Evolutionary conservation across 2,797 vertebrate species (phyloP), one percentile per base, ranked within the genome.

Genomic region (Limosa lapponica): DNA sequence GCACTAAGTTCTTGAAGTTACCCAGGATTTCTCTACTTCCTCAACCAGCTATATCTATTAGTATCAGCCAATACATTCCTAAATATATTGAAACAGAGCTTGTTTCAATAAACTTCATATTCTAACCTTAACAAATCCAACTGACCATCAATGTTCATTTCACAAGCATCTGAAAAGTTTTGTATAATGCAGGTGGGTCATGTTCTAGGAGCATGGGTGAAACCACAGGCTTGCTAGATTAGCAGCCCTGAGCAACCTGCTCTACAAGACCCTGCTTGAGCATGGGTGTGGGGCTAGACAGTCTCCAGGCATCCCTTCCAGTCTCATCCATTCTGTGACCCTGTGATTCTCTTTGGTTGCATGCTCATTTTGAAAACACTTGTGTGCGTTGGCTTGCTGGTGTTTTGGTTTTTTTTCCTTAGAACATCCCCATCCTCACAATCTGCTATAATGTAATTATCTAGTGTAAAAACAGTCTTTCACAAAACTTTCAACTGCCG

Each of bases 371-470:
- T 64, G 44, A 71, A 86, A 90, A 78, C 19, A 48, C 10, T 66
- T 57, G 2, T 0, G 1, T 59, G 13, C 51, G 43, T 58, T 51
- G 28, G 8, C 46, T 84, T 74, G 11, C 16, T 10, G 0, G 25
- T n/a, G 11, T 32, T 52, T 52, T 52, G 27, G 7, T 11, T 30
- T 11, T 46, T 61, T 28, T 20, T n/a, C 22, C 25, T 87, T 66
- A 39, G 6, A 70, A 36, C 2, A 0, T n/a, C 55, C 20, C 15
- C 44, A 11, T 49, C 24, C 36, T 87, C 10, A 0, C n/a, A 54
- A 6, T 54, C 41, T 87, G 8, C 52, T 82, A 32, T 32, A 77
- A 52, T 16, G 32, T 17, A 13, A 36, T 85, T 82, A 84, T 75
- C 28, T 57, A 16, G 16, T 41, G 30, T 43, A 41, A 64, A 91